Base-by-base conservation (phyloP, 2,797 vertebrate species). In the Gambusia yucatana region DNA sequence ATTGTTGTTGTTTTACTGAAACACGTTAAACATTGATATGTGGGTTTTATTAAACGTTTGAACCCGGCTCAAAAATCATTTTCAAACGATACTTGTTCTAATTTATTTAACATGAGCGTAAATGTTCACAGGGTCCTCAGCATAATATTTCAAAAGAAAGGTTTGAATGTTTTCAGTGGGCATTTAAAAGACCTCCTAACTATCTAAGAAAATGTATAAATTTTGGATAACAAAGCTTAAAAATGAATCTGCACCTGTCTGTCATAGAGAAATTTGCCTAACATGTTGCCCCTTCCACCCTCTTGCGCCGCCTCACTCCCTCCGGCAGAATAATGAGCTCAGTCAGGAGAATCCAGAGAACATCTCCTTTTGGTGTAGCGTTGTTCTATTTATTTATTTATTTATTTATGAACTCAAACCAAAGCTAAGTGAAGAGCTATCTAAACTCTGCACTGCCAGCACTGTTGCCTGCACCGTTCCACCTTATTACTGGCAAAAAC, bases 401-500 rank as follows among this genome's bases (percentile, higher is more conserved):
- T 44, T 82, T 71, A 11, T 84, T 67, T 77, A 4, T 39, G 36
- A 70, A 33, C 75, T 82, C 39, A 71, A 83, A 85, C 75, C 61
- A 83, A 82, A 78, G 78, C 16, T 30, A 41, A 88, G 52, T 59
- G 69, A 52, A 20, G 46, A 71, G 61, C 71, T 52, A 70, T 79
- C 80, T 16, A 50, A 71, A 46, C 22, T 9, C 8, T 39, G 41
- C 57, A 76, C 61, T 63, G 61, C 61, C 61, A 36, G 61, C 61
- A 63, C 61, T 65, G 81, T 79, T 77, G 52, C 55, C 61, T 39
- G 39, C 50, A 28, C 67, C 41, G 69, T 30, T 47, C 69, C 41
- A 17, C 74, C 75, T 81, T 63, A 81, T 86, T 77, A 84, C 77
- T 76, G 77, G 65, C 83, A 71, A 9, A 75, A 75, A 46, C 72